A percentile compares a stretch with the other conserved stretches of the same genome.
These are phyloP conservation scores for Lasioglossum pauxillum DNA, from an alignment of 2,888 invertebrate species.

Conservation along the genomic window DNA sequence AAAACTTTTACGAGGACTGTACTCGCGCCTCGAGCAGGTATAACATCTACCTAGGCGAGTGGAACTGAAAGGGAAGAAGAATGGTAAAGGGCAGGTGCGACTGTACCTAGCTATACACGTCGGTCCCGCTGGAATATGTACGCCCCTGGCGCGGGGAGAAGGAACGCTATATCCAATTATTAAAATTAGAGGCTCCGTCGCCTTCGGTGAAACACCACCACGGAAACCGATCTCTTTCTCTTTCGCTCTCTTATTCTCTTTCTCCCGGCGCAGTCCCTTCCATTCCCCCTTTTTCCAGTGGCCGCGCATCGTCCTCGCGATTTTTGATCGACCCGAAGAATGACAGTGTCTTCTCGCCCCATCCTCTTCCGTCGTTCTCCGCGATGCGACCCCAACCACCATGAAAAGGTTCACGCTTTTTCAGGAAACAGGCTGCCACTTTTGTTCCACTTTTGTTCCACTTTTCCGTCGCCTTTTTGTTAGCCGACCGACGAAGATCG, in stretches of 20 bases:
- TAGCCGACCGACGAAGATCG: slow-evolving; percentile 51
- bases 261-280: slow-evolving; percentile 38
- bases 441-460: slow-evolving; percentile 58
- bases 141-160: slow-evolving; percentile 61
- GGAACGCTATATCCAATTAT: slow-evolving; percentile 81
- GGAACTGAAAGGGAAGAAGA: slow-evolving; percentile 71
- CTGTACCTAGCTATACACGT: slow-evolving; percentile 61
- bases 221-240: slow-evolving; percentile 60
- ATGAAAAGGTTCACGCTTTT: slow-evolving; percentile 52
- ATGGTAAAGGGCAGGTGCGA: slow-evolving; percentile 82
- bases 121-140: slow-evolving; percentile 52
- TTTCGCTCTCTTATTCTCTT: slow-evolving; percentile 9
- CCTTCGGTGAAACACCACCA: slow-evolving; percentile 78
- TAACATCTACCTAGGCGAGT: slow-evolving; percentile 65
- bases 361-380: background rate
- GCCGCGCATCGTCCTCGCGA: slow-evolving; percentile 9
- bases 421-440: slow-evolving; percentile 61
- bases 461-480: slow-evolving; percentile 61
- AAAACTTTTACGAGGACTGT: slow-evolving; percentile 58
- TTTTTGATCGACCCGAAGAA: slow-evolving; percentile 23
- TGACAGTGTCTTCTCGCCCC: background rate
- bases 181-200: slow-evolving; percentile 83
- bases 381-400: background rate
- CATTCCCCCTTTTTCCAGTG: background rate
- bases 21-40: slow-evolving; percentile 59